phyloP scores from a whole-genome alignment of 2,113 vertebrate species.

The Malurus cyaneus region DNA sequence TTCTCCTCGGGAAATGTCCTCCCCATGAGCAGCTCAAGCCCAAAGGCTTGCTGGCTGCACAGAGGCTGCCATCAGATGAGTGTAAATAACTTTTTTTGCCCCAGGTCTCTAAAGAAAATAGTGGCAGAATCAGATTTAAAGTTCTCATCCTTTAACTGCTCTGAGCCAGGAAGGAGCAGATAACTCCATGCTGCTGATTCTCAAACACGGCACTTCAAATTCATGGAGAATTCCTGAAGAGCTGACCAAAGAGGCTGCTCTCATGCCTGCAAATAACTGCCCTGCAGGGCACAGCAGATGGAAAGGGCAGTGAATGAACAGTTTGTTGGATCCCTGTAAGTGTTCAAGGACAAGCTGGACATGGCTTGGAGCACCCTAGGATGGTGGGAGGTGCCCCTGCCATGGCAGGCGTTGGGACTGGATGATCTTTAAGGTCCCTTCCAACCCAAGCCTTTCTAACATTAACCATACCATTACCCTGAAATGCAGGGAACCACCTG shows the following conservation, averaged over 20 bases:
- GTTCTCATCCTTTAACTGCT: not conserved
- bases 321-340: not conserved
- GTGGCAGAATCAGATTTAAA: not conserved
- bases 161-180: not conserved
- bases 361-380: not conserved
- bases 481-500: not conserved
- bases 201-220: not conserved
- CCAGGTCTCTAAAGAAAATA: not conserved
- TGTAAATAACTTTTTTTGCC: not conserved
- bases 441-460: not conserved
- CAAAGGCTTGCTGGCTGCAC: not conserved
- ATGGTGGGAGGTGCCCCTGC: not conserved
- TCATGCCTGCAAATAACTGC: not conserved
- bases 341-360: not conserved
- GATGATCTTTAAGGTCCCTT: not conserved
- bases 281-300: not conserved
- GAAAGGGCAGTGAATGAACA: not conserved
- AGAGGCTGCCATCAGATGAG: not conserved
- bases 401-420: not conserved
- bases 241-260: not conserved
- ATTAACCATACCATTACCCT: not conserved
- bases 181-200: not conserved
- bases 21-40: not conserved
- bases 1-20: accelerated
- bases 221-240: not conserved